A percentile compares a stretch with the other conserved stretches of the same genome.
phyloP scores from a whole-genome alignment of 1,140 invertebrate genomes.

The Phocides pigmalion region DNA sequence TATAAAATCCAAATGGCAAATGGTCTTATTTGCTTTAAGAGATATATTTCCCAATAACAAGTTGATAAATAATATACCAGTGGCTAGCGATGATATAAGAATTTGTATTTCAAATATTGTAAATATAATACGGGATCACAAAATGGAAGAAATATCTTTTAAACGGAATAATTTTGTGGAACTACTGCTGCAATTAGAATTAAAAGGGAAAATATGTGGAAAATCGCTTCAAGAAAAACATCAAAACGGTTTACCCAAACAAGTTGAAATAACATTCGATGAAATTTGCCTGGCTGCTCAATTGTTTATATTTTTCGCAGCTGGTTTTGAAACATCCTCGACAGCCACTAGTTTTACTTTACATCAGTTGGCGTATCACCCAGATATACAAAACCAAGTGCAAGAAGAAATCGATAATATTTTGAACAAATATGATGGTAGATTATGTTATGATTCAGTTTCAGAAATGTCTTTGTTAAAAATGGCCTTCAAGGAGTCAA shows the following conservation, averaged over 20 bases:
- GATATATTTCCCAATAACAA: constrained; percentile 14
- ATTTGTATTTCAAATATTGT: constrained; percentile 5
- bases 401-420: constrained; percentile 82
- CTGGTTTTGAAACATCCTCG: constrained; percentile 85
- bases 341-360: constrained; percentile 77
- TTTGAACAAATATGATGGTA: constrained; percentile 52
- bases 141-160: neutral
- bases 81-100: constrained; percentile 12
- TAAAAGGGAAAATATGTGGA: constrained; percentile 4
- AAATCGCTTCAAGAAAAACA: constrained; percentile 12
- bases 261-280: constrained; percentile 18
- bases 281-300: constrained; percentile 64
- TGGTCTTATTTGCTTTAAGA: constrained; percentile 16
- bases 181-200: constrained; percentile 22
- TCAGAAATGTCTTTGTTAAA: constrained; percentile 74
- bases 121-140: constrained; percentile 16
- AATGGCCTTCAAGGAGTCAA: constrained; percentile 71
- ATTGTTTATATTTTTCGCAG: constrained; percentile 84
- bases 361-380: constrained; percentile 84
- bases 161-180: constrained; percentile 27
- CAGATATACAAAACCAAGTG: constrained; percentile 84
- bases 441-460: constrained; percentile 69
- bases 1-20: constrained; percentile 24
- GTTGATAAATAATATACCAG: constrained; percentile 14
- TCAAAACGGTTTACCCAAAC: constrained; percentile 19